Base-by-base conservation (phyloP, 2,888 invertebrate genomes). In the Sesamia inferens region DNA sequence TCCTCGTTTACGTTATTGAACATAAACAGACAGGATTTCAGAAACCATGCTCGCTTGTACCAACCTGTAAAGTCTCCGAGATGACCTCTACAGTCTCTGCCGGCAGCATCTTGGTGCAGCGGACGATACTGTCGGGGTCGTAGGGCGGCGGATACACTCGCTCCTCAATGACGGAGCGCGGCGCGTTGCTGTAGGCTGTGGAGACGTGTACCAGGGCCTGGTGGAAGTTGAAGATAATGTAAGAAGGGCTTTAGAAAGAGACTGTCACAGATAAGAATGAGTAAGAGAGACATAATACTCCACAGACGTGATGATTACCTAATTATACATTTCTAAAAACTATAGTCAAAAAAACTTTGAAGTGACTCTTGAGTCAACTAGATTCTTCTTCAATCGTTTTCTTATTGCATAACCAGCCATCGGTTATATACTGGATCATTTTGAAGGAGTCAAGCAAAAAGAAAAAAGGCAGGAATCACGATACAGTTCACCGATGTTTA, bases 151-250 rank as follows among this genome's bases (percentile, higher is more conserved):
- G 97, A 92, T 99, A 99, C 57, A 99, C 97, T 13, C 97, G 96
- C 92, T 99, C 99, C 69, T 98, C 98, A 42, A 99, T 98, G 87
- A 97, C 97, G 19, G 97, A 95, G 68, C 97, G 97, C 76, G 99
- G 98, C 62, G 99, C 99, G 95, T 99, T 99, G 90, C 99, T 98
- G 95, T 99, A 99, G 0, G 99, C 99, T 0, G 99, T 99, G 0
- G 99, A 99, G 5, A 99, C 98, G 93, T 99, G 99, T 0, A 99
- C 98, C 76, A 98, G 96, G 82, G 98, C 97, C 97, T 97, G 89
- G 6, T 16, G 31, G 47, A 10, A 14, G 44, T 16, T 5, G 2
- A 8, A 24, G 0, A 8, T 24, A 13, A 11, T 54, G n/a, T 11
- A n/a, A 24, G 14, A 24, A 64, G 5, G 19, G 5, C 0, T 19